Evolutionary conservation across 2,888 invertebrate genomes (phyloP).

Genomic region (Drosophila affinis): DNA sequence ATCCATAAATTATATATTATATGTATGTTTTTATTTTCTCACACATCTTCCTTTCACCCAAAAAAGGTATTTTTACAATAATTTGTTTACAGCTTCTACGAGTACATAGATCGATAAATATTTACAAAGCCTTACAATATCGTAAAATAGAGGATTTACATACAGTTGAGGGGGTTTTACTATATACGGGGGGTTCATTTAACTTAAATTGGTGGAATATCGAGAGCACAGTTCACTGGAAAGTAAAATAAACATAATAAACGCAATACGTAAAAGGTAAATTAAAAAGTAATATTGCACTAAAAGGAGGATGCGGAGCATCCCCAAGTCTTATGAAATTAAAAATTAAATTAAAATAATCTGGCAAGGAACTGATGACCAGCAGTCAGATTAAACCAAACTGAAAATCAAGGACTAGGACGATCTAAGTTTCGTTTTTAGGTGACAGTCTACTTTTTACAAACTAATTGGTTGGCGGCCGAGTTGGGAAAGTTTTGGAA

Average conservation of each 20-base stretch:
- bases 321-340: slow-evolving; percentile 9
- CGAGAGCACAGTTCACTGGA: neutral
- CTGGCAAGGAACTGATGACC: slow-evolving; percentile 32
- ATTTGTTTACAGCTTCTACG: slow-evolving; percentile 19
- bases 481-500: slow-evolving; percentile 79
- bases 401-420: slow-evolving; percentile 53
- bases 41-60: slow-evolving; percentile 25
- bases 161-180: neutral
- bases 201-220: neutral
- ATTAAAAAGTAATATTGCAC: slow-evolving; percentile 56
- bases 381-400: slow-evolving; percentile 23
- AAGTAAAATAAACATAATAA: neutral
- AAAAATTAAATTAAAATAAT: slow-evolving; percentile 9
- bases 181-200: neutral
- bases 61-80: slow-evolving; percentile 24
- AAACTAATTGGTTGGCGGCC: slow-evolving; percentile 75
- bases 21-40: slow-evolving; percentile 32
- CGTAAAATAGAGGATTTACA: neutral
- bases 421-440: slow-evolving; percentile 5
- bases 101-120: slow-evolving; percentile 26
- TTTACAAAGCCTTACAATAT: slow-evolving; percentile 25
- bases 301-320: neutral
- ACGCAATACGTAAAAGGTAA: slow-evolving; percentile 10
- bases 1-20: slow-evolving; percentile 39
- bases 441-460: slow-evolving; percentile 72